Evolutionary conservation across 2,888 invertebrate species (phyloP), one percentile per base, ranked within the genome.

Genomic region (Nephrotoma appendiculata): DNA sequence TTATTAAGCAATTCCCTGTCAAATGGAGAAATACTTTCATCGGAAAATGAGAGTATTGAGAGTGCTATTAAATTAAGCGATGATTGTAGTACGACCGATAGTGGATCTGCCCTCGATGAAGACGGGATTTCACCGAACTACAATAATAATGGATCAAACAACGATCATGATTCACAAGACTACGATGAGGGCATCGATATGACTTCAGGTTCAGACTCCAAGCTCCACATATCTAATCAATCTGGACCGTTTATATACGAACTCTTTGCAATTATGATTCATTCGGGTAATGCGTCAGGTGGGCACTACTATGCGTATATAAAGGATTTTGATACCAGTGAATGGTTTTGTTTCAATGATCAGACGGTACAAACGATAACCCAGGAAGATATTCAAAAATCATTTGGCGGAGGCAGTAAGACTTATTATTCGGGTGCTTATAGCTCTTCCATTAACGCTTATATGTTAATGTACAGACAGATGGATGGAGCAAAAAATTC

Each of bases 301-400:
- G 98, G 98, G 0, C 98, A 98, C 91, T 98, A 98, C 91, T 98
- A 96, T 91, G 97, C 97, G 1, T 97, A 97, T 89, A 96, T 98
- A 87, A 97, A 96, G 93, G 96, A 95, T 89, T 95, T 95, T 88
- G 93, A 93, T 87, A 94, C 93, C 86, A 93, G 94, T 87, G 94
- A 95, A 88, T 98, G 97, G 97, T 95, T 95, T 90, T 96, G 96
- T 89, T 98, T 97, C 90, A 97, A 98, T 91, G 98, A 98, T 91
- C 96, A 97, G 89, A 94, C 94, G 88, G 97, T 98, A 43, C 93
- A 94, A 52, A 92, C 93, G 91, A 95, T 96, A 84, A 96, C 95
- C 0, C 93, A 95, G 88, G 95, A 96, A 88, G 97, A 97, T 89
- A 96, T 97, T 87, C 93, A 94, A 88, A 96, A 95, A 91, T 96